Conservation (phyloP, 2,797 vertebrate genomes). For the Pteronotus mesoamericanus region DNA sequence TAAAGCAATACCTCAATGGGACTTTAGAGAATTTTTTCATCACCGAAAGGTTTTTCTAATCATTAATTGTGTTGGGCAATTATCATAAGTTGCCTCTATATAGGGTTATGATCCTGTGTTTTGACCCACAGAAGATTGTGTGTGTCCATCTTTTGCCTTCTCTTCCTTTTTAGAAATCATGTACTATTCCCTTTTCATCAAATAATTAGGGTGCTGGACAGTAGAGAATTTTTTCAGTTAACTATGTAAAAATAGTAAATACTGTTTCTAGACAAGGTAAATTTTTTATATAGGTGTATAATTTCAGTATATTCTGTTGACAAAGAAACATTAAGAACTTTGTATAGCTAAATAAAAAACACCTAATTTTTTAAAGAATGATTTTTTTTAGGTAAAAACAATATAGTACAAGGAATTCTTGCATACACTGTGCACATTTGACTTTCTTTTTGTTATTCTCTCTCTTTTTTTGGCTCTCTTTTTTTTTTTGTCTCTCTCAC, state of each 20-base stretch:
- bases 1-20: slow-evolving; percentile 86
- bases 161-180: slow-evolving; percentile 81
- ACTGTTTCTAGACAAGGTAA: slow-evolving; percentile 86
- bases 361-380: slow-evolving; percentile 87
- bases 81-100: slow-evolving; percentile 85
- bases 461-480: too few species aligned
- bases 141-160: not conserved
- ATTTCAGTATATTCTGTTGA: slow-evolving; percentile 86
- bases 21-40: slow-evolving; percentile 92
- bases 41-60: slow-evolving; percentile 86
- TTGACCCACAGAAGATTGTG: slow-evolving; percentile 84
- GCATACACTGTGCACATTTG: not conserved
- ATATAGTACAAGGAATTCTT: not conserved
- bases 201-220: slow-evolving; percentile 82
- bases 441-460: not conserved
- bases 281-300: slow-evolving; percentile 86
- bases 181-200: slow-evolving; percentile 83
- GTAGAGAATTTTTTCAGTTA: slow-evolving; percentile 82
- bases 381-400: slow-evolving; percentile 83
- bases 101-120: slow-evolving; percentile 91
- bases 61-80: slow-evolving; percentile 88
- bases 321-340: slow-evolving; percentile 87
- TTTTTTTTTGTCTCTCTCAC: not conserved
- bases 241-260: slow-evolving; percentile 85
- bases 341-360: slow-evolving; percentile 88